Evolutionary conservation across 1,140 invertebrate species (phyloP).

Genomic region (Ceratosolen fusciceps): DNA sequence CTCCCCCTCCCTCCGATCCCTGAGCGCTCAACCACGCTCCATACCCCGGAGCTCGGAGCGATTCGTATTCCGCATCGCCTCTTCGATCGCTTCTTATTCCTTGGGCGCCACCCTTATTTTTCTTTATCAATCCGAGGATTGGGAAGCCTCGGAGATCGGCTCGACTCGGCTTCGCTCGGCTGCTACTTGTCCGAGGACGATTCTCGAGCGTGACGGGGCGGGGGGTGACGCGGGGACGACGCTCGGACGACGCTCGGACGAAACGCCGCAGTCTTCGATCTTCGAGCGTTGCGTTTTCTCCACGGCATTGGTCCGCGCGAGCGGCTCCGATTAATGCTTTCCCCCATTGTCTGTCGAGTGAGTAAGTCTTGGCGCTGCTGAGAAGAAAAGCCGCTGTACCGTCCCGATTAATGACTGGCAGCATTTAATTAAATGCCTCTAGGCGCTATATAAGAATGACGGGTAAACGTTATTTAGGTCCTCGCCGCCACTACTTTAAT

Average conservation of each 20-base stretch:
- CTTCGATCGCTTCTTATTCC: conserved; percentile 10
- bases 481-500: not conserved
- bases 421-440: not conserved
- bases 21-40: conserved; percentile 7
- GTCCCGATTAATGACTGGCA: too few relatives aligned
- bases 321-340: too few relatives aligned
- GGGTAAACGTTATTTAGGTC: conserved; percentile 13
- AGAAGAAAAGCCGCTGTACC: not conserved
- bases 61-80: too few relatives aligned
- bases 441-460: not conserved
- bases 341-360: too few relatives aligned
- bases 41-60: not conserved
- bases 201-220: not conserved
- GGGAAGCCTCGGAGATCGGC: not conserved
- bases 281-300: too few relatives aligned
- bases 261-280: too few relatives aligned
- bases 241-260: too few relatives aligned
- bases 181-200: not conserved
- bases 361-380: not conserved
- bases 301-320: too few relatives aligned
- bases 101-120: not conserved
- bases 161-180: not conserved
- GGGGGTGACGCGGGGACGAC: not conserved
- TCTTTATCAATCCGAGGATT: not conserved
- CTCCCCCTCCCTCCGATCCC: not conserved